Percentiles rank a stretch among this genome's conserved stretches.
Evolutionary conservation across 2,888 invertebrate genomes (phyloP).

Genomic region (Carcina quercana): DNA sequence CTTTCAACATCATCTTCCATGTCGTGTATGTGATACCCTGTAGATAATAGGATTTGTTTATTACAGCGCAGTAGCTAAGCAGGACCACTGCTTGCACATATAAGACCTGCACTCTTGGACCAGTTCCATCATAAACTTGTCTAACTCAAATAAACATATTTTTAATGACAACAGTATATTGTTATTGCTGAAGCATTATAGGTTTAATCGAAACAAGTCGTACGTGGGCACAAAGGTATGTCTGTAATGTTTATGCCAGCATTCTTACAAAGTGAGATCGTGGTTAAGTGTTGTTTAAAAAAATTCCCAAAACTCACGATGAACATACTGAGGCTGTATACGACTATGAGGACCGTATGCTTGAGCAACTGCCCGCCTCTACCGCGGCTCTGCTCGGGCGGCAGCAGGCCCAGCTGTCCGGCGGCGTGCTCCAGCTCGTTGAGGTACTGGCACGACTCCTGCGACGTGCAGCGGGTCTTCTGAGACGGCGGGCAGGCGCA

Average conservation of each 20-base stretch:
- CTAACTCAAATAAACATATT: too few species aligned
- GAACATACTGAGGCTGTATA: conserved; percentile 90
- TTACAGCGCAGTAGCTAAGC: not conserved
- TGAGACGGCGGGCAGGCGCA: conserved; percentile 55
- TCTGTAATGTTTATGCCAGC: too few species aligned
- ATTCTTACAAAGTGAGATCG: too few species aligned
- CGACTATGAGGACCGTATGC: conserved; percentile 87
- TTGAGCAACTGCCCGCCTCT: conserved; percentile 80
- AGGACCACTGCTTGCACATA: not conserved
- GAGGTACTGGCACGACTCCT: conserved; percentile 41
- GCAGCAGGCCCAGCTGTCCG: conserved; percentile 46
- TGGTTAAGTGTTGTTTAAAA: too few species aligned
- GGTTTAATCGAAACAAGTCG: too few species aligned
- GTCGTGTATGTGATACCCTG: conserved; percentile 88
- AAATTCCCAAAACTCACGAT: conserved; percentile 77
- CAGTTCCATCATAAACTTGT: too few species aligned
- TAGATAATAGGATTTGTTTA: conserved; percentile 12
- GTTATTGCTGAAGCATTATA: too few species aligned
- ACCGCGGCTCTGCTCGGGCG: conserved; percentile 50
- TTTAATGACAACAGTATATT: too few species aligned
- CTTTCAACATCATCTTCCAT: conserved; percentile 87
- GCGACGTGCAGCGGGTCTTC: conserved; percentile 31
- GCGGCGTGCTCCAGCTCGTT: conserved; percentile 52
- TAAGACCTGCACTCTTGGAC: too few species aligned
- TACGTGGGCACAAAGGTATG: too few species aligned